phyloP scores from a whole-genome alignment of 2,113 vertebrate species.

The Brienomyrus longianalis region DNA sequence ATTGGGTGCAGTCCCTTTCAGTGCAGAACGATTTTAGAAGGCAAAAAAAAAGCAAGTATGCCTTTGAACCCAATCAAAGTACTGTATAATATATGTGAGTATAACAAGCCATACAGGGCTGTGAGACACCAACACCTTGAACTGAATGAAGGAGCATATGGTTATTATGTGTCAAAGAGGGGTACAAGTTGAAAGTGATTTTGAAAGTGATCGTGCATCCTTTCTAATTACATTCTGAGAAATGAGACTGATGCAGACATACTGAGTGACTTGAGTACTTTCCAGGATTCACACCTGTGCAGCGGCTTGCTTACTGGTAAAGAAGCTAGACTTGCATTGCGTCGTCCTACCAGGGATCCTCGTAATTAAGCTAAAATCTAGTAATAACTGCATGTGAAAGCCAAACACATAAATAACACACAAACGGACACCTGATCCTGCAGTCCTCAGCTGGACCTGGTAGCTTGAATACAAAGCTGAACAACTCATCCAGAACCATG shows the following conservation, averaged over 20 bases:
- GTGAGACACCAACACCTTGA: no score
- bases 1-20: no score
- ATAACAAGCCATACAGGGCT: background rate
- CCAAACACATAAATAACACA: background rate
- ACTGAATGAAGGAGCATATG: background rate
- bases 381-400: background rate
- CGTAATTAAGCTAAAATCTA: background rate
- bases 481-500: background rate
- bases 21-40: no score
- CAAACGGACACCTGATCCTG: conserved; percentile 13
- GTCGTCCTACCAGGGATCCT: background rate
- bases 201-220: background rate
- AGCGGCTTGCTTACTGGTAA: background rate
- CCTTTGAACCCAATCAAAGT: background rate
- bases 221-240: background rate
- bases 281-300: background rate
- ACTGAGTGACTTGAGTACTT: background rate
- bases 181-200: background rate
- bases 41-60: background rate
- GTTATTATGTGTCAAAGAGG: background rate
- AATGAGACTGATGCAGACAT: background rate
- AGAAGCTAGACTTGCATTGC: background rate
- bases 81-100: no score
- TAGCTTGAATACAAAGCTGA: conserved; percentile 21
- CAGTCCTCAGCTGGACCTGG: conserved; percentile 14